Evolutionary conservation across 2,113 vertebrate genomes (phyloP), one percentile per base, ranked within the genome.

Genomic region (Montifringilla adamsi): DNA sequence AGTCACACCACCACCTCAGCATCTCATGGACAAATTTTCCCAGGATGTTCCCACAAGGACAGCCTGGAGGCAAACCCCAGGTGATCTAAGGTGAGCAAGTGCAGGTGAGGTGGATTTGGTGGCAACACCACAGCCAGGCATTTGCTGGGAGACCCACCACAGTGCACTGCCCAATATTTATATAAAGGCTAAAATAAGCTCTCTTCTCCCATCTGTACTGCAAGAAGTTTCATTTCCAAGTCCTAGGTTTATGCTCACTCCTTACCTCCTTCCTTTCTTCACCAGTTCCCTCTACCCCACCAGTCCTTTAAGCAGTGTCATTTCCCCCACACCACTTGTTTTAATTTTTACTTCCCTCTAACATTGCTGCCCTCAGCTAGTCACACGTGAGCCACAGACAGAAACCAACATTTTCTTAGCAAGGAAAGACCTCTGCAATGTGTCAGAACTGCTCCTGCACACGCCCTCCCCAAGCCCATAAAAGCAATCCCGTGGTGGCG

Each of bases 221-320:
- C 74, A 59, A 1, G 8, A 23, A 47, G 77, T 95, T 94, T 82
- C 31, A 67, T 74, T 92, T 92, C 81, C 64, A 93, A 91, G 87
- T 60, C 87, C 59, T 5, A 21, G 33, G 46, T 28, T 50, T 10
- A n/a, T 52, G 46, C 33, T 82, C 49, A 4, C 37, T 85, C 49
- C n/a, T 93, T 76, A 94, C 89, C 87, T 87, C 90, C 68, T 88
- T 90, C 70, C 82, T 84, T 80, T 64, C 88, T 90, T 74, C 64
- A 59, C 74, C 73, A 87, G 81, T 90, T 93, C 56, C 63, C 76
- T 53, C 72, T 44, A 8, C 15, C 53, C 79, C 63, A 30, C 41
- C 58, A 66, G 28, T 44, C 52, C 70, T 86, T 82, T 11, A 39
- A 63, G 44, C 35, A 72, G 47, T 3, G 4, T 39, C 77, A 66